Evolutionary conservation across 2,113 vertebrate genomes (phyloP), one percentile per base, ranked within the genome.

Genomic region (Vombatus ursinus): DNA sequence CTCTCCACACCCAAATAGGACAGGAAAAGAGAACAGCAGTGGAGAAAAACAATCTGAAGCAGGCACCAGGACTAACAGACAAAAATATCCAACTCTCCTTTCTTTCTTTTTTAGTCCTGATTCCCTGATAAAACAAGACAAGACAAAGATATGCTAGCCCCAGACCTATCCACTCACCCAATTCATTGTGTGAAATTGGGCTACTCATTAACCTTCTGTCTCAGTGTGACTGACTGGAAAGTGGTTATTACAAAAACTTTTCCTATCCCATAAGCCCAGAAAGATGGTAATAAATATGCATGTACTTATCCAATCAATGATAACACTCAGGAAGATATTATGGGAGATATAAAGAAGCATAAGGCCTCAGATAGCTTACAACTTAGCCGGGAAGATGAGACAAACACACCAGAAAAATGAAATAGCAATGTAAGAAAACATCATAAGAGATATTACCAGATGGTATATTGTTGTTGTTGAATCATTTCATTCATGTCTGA

Each of bases 1-100:
- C 77, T 92, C 61, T 93, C 95, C 96, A 95, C 94, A 94, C 95
- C 97, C 96, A 96, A 52, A 22, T 14, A 22, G 8, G 16, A 94
- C 68, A 89, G 51, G 90, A 89, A 52, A 57, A 96, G 53, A 3
- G 22, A 47, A 91, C 0, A 89, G 93, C 26, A 68, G 47, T 3
- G 26, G 6, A 61, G 54, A 96, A 54, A 89, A 47, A 77, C 90
- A 37, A 37, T 52, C 93, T 68, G 77, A 50, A 93, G 92, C 25
- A 2, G 0, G 1, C 44, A 61, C 44, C 90, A 89, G 50, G 90
- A 47, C 16, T 91, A 77, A 91, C 57, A 77, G 84, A 90, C 19
- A 84, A 91, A 91, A 93, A 23, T 10, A 57, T 12, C 26, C 53
- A 37, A 0, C 51, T 51, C 52, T 93, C 50, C 11, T 44, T 9